These are phyloP conservation scores for Epinotia nisella DNA, from an alignment of 2,888 invertebrate species.

Conservation along the genomic window DNA sequence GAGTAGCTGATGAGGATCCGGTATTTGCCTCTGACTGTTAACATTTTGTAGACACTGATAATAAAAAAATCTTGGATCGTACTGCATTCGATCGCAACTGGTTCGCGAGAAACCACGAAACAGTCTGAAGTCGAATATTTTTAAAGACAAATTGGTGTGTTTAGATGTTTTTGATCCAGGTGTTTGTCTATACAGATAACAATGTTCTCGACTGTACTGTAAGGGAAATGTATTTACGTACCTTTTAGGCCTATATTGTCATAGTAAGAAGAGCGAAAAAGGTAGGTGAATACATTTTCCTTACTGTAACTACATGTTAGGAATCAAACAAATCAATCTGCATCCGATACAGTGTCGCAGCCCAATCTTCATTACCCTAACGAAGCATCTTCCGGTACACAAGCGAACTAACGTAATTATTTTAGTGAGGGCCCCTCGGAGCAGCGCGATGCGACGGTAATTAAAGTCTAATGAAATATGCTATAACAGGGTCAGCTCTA, in stretches of 20 bases:
- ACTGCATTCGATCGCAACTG: too few relatives aligned
- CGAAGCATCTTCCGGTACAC: constrained; percentile 40
- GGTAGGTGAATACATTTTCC: too few relatives aligned
- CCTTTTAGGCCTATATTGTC: too few relatives aligned
- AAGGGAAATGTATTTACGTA: too few relatives aligned
- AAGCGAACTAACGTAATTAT: constrained; percentile 45
- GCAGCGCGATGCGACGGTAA: constrained; percentile 51
- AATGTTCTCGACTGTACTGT: neutral
- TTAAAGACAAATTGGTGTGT: neutral
- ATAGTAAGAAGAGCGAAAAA: too few relatives aligned
- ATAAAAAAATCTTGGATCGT: too few relatives aligned
- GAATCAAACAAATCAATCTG: constrained; percentile 23
- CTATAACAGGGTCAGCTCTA: constrained; percentile 53
- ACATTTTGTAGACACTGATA: too few relatives aligned
- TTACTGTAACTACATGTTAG: too few relatives aligned
- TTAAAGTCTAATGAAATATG: constrained; percentile 67
- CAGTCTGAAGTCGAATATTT: neutral
- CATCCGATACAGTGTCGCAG: constrained; percentile 14
- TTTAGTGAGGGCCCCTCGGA: constrained; percentile 38
- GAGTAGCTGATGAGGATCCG: too few relatives aligned
- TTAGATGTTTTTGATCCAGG: neutral
- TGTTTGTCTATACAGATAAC: neutral
- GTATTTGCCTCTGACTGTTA: too few relatives aligned
- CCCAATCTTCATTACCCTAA: constrained; percentile 39
- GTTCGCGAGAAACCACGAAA: too few relatives aligned